Evolutionary conservation across 2,888 invertebrate genomes (phyloP).

Genomic region (Rhorus exstirpatorius): DNA sequence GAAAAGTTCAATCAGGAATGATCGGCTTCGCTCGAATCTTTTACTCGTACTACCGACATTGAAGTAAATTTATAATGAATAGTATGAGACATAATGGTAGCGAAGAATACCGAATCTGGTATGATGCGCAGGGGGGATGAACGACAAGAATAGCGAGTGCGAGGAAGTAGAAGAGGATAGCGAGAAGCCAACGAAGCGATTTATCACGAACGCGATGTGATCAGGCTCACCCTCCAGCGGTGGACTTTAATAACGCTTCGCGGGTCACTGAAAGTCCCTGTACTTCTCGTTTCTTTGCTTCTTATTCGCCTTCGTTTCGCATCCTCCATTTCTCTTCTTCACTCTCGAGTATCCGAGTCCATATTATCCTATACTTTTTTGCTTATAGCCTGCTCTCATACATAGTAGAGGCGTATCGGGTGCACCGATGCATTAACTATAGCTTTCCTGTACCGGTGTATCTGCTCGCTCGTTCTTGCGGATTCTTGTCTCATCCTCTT

Average conservation of each 20-base stretch:
- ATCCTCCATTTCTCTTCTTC: constrained; percentile 57
- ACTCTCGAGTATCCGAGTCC: constrained; percentile 34
- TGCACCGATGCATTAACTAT: constrained; percentile 51
- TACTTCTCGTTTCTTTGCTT: constrained; percentile 69
- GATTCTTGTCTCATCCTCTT: constrained; percentile 70
- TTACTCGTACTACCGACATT: constrained; percentile 75
- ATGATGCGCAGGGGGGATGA: constrained; percentile 53
- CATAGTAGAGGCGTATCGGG: constrained; percentile 45
- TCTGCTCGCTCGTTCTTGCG: constrained; percentile 49
- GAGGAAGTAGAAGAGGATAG: constrained; percentile 59
- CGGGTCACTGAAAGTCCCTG: constrained; percentile 79
- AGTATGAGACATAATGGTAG: constrained; percentile 81
- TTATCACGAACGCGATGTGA: constrained; percentile 84
- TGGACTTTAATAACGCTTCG: constrained; percentile 84
- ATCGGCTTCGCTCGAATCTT: constrained; percentile 30
- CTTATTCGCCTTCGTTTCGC: constrained; percentile 56
- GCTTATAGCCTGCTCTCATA: constrained; percentile 53
- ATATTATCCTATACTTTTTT: constrained; percentile 53
- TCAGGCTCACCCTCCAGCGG: constrained; percentile 83
- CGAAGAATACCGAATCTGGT: constrained; percentile 62
- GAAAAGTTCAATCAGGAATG: constrained; percentile 27
- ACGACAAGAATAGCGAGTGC: constrained; percentile 55
- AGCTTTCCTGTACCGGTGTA: constrained; percentile 52
- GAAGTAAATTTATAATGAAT: constrained; percentile 83
- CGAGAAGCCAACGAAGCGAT: constrained; percentile 81